Percentiles rank a stretch among this genome's conserved stretches.
Conservation (phyloP, 1,140 invertebrate species). For the Scaptomyza montana region DNA sequence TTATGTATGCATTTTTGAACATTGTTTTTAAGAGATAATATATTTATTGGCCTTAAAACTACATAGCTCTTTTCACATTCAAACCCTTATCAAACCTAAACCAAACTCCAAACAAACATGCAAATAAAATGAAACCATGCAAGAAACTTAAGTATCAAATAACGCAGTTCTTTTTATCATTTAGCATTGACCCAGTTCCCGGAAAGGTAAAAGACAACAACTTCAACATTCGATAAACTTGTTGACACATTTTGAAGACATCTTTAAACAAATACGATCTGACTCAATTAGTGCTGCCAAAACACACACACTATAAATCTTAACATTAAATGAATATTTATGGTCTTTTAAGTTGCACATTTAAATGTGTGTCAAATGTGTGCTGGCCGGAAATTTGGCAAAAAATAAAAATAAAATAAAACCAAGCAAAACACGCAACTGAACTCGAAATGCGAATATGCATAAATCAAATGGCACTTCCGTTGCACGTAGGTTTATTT, state of each 20-base stretch:
- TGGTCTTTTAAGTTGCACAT: constrained; percentile 59
- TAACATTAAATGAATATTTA: constrained; percentile 39
- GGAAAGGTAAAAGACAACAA: constrained; percentile 56
- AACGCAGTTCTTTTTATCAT: constrained; percentile 36
- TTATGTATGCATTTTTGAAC: no score
- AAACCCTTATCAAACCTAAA: constrained; percentile 29
- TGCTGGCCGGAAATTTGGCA: constrained; percentile 69
- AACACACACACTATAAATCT: constrained; percentile 22
- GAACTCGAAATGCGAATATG: constrained; percentile 61
- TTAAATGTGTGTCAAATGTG: constrained; percentile 65
- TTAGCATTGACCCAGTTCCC: constrained; percentile 71
- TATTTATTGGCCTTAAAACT: not conserved
- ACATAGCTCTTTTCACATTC: not conserved
- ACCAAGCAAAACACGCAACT: constrained; percentile 18
- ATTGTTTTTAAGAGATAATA: not conserved
- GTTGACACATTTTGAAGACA: constrained; percentile 35
- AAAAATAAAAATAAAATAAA: constrained; percentile 34
- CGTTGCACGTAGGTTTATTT: constrained; percentile 59
- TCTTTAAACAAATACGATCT: constrained; percentile 44
- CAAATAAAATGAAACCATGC: constrained; percentile 43
- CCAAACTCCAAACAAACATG: constrained; percentile 22
- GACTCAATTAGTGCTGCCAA: constrained; percentile 59
- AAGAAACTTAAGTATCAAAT: constrained; percentile 41
- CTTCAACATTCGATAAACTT: constrained; percentile 24
- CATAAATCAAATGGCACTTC: constrained; percentile 75